Evolutionary conservation across 2,888 invertebrate species (phyloP).

Genomic region (Pasiphila rectangulata): DNA sequence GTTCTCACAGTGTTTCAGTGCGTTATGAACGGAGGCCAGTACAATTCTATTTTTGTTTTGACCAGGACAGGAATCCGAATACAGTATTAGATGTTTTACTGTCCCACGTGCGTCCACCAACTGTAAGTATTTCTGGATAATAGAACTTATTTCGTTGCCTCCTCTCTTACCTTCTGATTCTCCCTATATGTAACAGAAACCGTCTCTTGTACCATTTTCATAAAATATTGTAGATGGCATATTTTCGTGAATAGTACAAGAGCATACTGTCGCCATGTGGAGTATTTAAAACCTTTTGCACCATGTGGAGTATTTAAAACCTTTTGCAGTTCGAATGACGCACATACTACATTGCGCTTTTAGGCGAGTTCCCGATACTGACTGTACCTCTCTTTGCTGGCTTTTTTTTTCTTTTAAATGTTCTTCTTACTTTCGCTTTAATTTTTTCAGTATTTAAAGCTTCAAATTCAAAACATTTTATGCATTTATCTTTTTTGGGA

Average conservation of each 20-base stretch:
- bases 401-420: background rate
- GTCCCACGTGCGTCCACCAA: background rate
- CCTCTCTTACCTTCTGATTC: slow-evolving; percentile 9
- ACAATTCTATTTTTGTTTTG: background rate
- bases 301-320: slow-evolving; percentile 23
- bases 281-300: slow-evolving; percentile 22
- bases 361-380: background rate
- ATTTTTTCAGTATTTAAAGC: background rate
- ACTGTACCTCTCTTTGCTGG: background rate
- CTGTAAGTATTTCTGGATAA: background rate
- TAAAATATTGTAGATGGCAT: slow-evolving; percentile 14
- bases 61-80: background rate
- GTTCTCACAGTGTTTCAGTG: background rate
- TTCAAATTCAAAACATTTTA: slow-evolving; percentile 3
- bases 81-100: background rate
- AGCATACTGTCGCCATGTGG: slow-evolving; percentile 20
- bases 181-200: slow-evolving; percentile 7
- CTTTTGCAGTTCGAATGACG: slow-evolving; percentile 20
- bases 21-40: background rate
- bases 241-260: slow-evolving; percentile 19
- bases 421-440: background rate
- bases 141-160: slow-evolving; percentile 3
- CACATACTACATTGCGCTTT: slow-evolving; percentile 1
- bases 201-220: slow-evolving; percentile 2
- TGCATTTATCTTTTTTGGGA: slow-evolving; percentile 21